A percentile compares a stretch with the other conserved stretches of the same genome.
These are phyloP conservation scores for Asobara japonica DNA, from an alignment of 1,140 invertebrate genomes.

Conservation along the genomic window DNA sequence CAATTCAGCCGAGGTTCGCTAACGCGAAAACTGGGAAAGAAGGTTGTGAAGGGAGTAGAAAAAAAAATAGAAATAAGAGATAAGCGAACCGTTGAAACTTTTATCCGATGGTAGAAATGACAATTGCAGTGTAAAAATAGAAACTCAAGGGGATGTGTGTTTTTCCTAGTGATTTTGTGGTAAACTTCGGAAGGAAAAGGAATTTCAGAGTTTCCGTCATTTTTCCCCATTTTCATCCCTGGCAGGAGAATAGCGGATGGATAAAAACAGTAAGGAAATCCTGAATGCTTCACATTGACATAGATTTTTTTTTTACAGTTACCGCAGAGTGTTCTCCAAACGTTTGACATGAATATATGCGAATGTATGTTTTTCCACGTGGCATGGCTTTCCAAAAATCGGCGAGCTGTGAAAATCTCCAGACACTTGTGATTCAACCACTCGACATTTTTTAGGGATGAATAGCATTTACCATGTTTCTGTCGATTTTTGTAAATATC, in stretches of 20 bases:
- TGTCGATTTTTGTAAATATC: not conserved
- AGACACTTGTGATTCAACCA: not conserved
- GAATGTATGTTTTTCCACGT: not conserved
- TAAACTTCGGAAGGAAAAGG: slow-evolving; percentile 10
- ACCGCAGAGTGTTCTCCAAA: not conserved
- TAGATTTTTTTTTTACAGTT: not conserved
- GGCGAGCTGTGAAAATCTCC: not conserved
- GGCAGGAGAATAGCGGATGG: not conserved
- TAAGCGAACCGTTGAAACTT: not conserved
- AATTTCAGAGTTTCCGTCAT: slow-evolving; percentile 21
- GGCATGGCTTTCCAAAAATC: not conserved
- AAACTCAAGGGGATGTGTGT: slow-evolving; percentile 7
- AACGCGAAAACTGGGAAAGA: not conserved
- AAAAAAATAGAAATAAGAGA: slow-evolving; percentile 13
- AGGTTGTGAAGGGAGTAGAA: not conserved
- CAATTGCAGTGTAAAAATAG: not conserved
- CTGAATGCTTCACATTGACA: slow-evolving; percentile 7
- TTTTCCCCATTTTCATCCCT: not conserved
- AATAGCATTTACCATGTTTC: not conserved
- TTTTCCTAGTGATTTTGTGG: not conserved
- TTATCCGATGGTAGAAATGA: not conserved
- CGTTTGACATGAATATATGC: not conserved
- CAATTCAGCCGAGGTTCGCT: slow-evolving; percentile 5
- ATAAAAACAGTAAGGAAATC: slow-evolving; percentile 17
- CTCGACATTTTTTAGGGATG: too few species aligned